A percentile compares a stretch with the other conserved stretches of the same genome.
Evolutionary conservation across 2,797 vertebrate species (phyloP).

Genomic region (Monodelphis domestica): DNA sequence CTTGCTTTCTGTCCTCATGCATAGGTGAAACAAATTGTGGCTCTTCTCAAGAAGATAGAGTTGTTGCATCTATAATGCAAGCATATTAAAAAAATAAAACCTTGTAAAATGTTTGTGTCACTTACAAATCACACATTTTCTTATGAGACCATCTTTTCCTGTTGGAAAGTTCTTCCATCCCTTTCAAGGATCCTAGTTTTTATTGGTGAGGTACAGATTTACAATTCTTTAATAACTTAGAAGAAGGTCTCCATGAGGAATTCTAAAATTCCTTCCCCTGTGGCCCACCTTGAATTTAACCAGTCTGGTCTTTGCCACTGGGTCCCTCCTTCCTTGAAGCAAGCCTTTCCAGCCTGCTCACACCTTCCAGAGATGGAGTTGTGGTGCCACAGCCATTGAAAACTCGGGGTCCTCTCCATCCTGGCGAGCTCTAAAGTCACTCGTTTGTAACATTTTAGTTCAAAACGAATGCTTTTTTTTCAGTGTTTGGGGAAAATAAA

Average conservation of each 20-base stretch:
- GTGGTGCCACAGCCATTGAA: not conserved
- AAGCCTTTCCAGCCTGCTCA: not conserved
- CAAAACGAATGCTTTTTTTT: conserved; percentile 34
- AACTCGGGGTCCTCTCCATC: not conserved
- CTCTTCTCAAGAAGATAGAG: not conserved
- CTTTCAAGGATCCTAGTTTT: not conserved
- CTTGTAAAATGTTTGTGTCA: conserved; percentile 31
- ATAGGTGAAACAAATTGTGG: not conserved
- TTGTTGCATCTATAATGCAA: not conserved
- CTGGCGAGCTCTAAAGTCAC: conserved; percentile 1
- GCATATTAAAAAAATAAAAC: conserved; percentile 33
- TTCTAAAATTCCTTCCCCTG: not conserved
- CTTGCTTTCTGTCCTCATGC: too few relatives aligned
- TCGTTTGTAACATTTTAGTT: not conserved
- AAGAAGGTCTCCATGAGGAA: not conserved
- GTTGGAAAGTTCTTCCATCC: not conserved
- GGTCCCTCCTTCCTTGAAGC: not conserved
- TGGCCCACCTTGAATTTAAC: not conserved
- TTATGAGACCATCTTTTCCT: conserved; percentile 6
- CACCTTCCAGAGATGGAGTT: not conserved
- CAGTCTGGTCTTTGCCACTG: not conserved
- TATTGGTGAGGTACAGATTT: not conserved
- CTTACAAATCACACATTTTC: conserved; percentile 15
- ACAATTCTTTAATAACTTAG: not conserved
- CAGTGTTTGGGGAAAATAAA: conserved; percentile 11